Evolutionary conservation across 2,113 vertebrate species (phyloP).

Genomic region (Rallus limicola): DNA sequence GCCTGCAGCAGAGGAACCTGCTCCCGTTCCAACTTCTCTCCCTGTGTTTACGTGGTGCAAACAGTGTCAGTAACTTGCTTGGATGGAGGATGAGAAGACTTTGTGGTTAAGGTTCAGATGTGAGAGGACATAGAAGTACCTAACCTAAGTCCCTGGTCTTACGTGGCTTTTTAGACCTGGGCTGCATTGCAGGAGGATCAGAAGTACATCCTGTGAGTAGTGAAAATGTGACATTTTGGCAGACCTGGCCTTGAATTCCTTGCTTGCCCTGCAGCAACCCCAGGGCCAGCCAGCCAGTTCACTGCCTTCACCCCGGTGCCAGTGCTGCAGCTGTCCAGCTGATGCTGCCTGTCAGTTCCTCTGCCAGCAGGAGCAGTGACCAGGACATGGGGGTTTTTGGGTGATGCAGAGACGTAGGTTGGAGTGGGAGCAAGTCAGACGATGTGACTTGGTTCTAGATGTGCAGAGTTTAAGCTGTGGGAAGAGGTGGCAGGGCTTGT

Average conservation of each 20-base stretch:
- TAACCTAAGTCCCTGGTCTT: not conserved
- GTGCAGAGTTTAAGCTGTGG: not conserved
- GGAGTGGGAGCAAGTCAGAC: not conserved
- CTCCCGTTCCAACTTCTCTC: not conserved
- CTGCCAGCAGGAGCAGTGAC: not conserved
- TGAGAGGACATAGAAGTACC: not conserved
- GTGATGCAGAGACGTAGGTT: not conserved
- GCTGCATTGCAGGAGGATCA: not conserved
- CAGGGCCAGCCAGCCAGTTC: too few species aligned
- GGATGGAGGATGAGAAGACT: not conserved
- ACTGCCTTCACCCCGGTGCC: too few species aligned
- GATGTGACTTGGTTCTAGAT: not conserved
- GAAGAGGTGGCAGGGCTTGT: not conserved
- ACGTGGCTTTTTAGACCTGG: not conserved
- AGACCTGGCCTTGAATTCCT: not conserved
- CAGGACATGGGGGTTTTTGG: not conserved
- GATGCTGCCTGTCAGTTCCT: not conserved
- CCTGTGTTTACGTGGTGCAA: not conserved
- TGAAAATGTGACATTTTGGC: not conserved
- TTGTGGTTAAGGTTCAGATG: not conserved
- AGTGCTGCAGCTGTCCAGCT: not conserved
- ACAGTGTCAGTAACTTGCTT: not conserved
- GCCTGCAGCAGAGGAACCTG: not conserved
- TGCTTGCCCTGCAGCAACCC: not conserved
- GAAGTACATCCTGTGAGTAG: not conserved